phyloP scores from a whole-genome alignment of 2,113 vertebrate genomes.

The Mixornis gularis region DNA sequence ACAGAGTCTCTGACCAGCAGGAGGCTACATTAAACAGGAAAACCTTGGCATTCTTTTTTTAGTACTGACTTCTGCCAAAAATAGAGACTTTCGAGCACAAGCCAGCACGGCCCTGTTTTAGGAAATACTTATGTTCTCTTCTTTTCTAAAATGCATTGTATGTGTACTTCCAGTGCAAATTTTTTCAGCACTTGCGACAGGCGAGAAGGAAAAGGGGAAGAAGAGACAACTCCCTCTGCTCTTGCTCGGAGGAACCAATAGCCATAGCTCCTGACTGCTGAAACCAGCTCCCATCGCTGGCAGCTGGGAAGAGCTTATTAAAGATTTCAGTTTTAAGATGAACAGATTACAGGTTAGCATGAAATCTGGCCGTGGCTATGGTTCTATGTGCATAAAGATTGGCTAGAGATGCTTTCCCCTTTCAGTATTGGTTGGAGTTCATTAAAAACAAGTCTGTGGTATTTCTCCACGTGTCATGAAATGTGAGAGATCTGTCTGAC shows the following conservation, averaged over 20 bases:
- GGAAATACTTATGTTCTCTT: conserved; percentile 25
- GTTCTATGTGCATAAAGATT: conserved; percentile 45
- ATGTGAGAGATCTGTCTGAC: conserved; percentile 97
- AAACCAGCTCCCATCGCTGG: conserved; percentile 33
- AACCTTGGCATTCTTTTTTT: conserved; percentile 51
- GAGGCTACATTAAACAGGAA: conserved; percentile 60
- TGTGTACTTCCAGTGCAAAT: conserved; percentile 59
- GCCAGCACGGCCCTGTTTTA: conserved; percentile 56
- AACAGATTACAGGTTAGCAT: conserved; percentile 63
- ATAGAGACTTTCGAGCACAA: conserved; percentile 61
- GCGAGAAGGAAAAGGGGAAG: not conserved
- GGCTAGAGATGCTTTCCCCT: conserved; percentile 65
- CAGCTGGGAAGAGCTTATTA: conserved; percentile 51
- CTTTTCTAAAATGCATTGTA: conserved; percentile 15
- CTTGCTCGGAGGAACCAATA: conserved; percentile 54
- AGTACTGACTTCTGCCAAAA: conserved; percentile 64
- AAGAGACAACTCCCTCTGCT: not conserved
- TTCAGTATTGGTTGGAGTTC: conserved; percentile 64
- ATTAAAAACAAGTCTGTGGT: conserved; percentile 59
- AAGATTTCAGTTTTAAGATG: conserved; percentile 48
- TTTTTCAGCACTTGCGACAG: conserved; percentile 49
- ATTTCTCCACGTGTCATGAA: conserved; percentile 84
- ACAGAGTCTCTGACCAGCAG: conserved; percentile 66
- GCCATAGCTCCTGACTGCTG: conserved; percentile 38
- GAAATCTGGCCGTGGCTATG: conserved; percentile 66